Conservation (phyloP, 2,888 invertebrate genomes). For the Pseudanteris insignis region DNA sequence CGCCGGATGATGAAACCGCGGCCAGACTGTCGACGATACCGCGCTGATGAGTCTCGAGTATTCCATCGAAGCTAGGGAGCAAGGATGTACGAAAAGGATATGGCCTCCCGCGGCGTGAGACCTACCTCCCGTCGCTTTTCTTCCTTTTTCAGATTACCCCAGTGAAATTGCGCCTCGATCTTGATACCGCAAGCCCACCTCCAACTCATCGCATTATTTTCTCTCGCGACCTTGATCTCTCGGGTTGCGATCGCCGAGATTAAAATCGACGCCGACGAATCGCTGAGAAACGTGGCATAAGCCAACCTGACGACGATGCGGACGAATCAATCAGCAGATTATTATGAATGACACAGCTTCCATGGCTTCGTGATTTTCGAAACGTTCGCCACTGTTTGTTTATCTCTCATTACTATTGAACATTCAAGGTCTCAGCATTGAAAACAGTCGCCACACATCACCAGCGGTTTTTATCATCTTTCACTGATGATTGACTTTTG, state of each 20-base stretch:
- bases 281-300: constrained; percentile 16
- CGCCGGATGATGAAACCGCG: constrained; percentile 21
- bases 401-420: constrained; percentile 3
- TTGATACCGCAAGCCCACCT: constrained; percentile 14
- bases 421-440: no score
- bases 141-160: constrained; percentile 56
- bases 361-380: constrained; percentile 1
- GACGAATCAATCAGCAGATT: constrained; percentile 22
- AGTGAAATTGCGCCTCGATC: constrained; percentile 19
- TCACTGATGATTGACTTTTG: no score
- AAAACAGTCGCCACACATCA: no score
- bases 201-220: constrained; percentile 16
- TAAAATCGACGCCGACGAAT: constrained; percentile 23
- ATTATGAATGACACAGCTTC: constrained; percentile 14
- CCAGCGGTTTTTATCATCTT: no score
- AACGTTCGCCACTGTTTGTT: constrained; percentile 5
- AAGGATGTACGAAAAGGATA: constrained; percentile 46
- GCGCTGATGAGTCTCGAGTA: constrained; percentile 56
- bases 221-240: constrained; percentile 22
- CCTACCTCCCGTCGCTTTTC: constrained; percentile 57
- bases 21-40: constrained; percentile 51
- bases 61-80: constrained; percentile 38
- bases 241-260: constrained; percentile 11
- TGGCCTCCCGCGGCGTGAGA: constrained; percentile 52
- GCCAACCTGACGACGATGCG: neutral